A percentile compares a stretch with the other conserved stretches of the same genome.
These are phyloP conservation scores for Dorcus parallelipipedus DNA, from an alignment of 2,888 invertebrate genomes.

Conservation along the genomic window DNA sequence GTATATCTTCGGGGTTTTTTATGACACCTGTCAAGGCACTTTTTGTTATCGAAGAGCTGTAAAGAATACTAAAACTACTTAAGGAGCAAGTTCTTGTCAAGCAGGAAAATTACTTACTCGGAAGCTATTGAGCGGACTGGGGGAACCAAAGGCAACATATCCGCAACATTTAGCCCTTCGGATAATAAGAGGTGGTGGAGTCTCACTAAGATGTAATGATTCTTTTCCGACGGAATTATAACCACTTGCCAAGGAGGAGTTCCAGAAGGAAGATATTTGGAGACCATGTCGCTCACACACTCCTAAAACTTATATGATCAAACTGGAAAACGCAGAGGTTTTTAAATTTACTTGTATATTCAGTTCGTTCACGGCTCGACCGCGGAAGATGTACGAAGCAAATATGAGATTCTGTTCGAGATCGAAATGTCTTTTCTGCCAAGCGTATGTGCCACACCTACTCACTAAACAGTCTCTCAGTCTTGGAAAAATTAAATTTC, in stretches of 20 bases:
- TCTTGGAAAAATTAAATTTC: constrained; percentile 62
- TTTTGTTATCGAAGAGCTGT: constrained; percentile 23
- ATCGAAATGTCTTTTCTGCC: constrained; percentile 61
- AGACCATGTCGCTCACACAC: constrained; percentile 72
- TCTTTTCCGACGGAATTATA: constrained; percentile 63
- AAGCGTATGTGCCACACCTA: constrained; percentile 76
- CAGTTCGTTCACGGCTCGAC: constrained; percentile 64
- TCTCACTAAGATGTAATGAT: constrained; percentile 68
- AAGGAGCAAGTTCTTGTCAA: background rate
- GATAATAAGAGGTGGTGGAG: constrained; percentile 74
- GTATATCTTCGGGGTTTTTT: constrained; percentile 60
- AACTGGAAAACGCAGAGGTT: background rate
- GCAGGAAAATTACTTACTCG: constrained; percentile 29
- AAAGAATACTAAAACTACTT: background rate
- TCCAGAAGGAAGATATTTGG: constrained; percentile 70
- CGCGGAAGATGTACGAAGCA: constrained; percentile 63
- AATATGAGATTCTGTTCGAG: constrained; percentile 69
- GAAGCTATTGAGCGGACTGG: constrained; percentile 33
- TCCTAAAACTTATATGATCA: constrained; percentile 54
- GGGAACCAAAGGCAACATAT: constrained; percentile 64
- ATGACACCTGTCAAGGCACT: constrained; percentile 57
- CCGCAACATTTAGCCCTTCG: constrained; percentile 71
- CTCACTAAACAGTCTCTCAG: constrained; percentile 65
- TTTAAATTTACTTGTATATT: constrained; percentile 64
- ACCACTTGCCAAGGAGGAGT: constrained; percentile 80